These are phyloP conservation scores for Centrocercus urophasianus DNA, from an alignment of 2,113 vertebrate genomes.

Conservation along the genomic window DNA sequence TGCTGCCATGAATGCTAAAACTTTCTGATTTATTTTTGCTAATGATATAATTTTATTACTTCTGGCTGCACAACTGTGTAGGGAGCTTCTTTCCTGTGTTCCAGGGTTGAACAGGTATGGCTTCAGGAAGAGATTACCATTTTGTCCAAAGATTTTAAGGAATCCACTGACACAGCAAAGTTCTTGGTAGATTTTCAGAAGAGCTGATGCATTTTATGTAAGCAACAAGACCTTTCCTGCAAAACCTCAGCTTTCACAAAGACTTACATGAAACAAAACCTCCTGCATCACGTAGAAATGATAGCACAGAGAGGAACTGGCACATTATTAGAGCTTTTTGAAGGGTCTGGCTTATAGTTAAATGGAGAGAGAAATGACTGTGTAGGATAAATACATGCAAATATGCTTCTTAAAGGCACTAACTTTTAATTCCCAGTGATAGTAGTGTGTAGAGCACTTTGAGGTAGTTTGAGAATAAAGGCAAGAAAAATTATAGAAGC, in stretches of 20 bases:
- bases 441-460: not conserved
- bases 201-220: not conserved
- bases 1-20: not conserved
- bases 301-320: not conserved
- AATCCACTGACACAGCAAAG: not conserved
- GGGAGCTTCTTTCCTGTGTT: not conserved
- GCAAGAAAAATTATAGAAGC: not conserved
- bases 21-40: not conserved
- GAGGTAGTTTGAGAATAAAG: not conserved
- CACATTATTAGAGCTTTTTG: not conserved
- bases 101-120: not conserved
- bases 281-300: not conserved
- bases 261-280: not conserved
- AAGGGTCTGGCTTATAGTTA: not conserved
- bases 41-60: not conserved
- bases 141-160: not conserved
- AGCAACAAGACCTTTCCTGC: not conserved
- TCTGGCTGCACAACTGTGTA: rapidly evolving
- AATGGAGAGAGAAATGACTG: not conserved
- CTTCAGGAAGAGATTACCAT: not conserved
- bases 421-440: not conserved
- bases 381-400: not conserved
- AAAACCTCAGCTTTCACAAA: not conserved
- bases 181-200: not conserved
- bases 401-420: not conserved